These are phyloP conservation scores for Malacoraja senta DNA, from an alignment of 2,797 vertebrate species.

Conservation along the genomic window DNA sequence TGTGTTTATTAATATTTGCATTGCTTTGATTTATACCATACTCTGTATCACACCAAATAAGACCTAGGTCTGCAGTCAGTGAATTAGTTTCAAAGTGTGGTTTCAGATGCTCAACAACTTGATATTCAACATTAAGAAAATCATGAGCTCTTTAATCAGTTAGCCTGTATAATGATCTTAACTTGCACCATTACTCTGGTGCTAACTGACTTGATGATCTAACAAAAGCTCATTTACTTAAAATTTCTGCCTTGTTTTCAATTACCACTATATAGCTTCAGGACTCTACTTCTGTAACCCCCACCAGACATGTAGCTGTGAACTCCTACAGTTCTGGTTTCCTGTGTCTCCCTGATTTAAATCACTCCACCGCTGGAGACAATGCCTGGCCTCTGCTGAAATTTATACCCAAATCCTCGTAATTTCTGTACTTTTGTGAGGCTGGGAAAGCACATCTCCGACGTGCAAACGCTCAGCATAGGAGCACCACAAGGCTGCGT, in stretches of 20 bases:
- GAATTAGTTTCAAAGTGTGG: neutral
- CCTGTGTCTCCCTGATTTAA: neutral
- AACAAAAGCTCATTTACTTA: neutral
- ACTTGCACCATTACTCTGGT: neutral
- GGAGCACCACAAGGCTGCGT: too few species aligned
- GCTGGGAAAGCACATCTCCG: too few species aligned
- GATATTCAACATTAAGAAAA: neutral
- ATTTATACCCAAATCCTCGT: too few species aligned
- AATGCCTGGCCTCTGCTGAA: neutral
- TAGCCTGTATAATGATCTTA: neutral
- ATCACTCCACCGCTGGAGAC: neutral
- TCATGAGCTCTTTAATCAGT: neutral
- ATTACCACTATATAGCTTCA: neutral
- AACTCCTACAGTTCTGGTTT: neutral
- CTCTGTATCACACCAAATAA: too few species aligned
- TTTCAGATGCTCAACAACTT: neutral
- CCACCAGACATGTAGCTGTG: neutral
- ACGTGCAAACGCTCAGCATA: too few species aligned
- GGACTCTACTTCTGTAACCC: neutral
- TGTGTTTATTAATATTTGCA: neutral
- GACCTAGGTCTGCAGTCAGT: neutral
- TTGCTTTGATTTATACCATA: neutral
- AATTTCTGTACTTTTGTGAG: too few species aligned
- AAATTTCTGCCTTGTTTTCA: neutral
- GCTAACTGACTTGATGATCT: neutral